Conservation (phyloP, 2,888 invertebrate genomes). For the Philhelius pedissequus region DNA sequence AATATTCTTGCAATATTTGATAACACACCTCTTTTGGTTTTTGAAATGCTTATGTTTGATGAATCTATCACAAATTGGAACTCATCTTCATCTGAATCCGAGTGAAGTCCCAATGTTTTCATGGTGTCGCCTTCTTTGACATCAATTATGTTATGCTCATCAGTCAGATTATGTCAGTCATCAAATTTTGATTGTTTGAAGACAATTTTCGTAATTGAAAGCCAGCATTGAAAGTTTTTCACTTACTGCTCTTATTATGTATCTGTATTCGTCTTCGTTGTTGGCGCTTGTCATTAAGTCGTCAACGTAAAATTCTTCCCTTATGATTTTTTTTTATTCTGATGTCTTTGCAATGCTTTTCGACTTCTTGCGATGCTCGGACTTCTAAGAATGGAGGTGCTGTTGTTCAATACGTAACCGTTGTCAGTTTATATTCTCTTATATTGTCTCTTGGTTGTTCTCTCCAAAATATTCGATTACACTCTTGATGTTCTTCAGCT, state of each 20-base stretch:
- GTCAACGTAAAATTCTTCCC: background rate
- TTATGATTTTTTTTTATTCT: background rate
- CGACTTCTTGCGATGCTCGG: background rate
- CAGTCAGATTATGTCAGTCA: background rate
- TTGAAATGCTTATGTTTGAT: too few relatives aligned
- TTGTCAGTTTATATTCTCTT: too few relatives aligned
- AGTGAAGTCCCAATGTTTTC: background rate
- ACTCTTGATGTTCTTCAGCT: background rate
- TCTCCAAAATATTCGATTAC: background rate
- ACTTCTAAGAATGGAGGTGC: too few relatives aligned
- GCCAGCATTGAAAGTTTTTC: background rate
- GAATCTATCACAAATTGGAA: too few relatives aligned
- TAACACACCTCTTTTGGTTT: too few relatives aligned
- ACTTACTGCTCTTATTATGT: background rate
- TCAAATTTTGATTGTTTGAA: background rate
- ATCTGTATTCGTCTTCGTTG: background rate
- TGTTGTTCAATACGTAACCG: background rate
- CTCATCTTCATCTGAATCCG: background rate
- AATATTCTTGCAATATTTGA: too few relatives aligned
- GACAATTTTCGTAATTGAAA: background rate
- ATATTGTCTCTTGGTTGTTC: background rate
- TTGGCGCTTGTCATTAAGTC: background rate
- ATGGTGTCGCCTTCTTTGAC: background rate
- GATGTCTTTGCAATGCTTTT: background rate
- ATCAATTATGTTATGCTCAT: too few relatives aligned